Conservation (phyloP, 2,113 vertebrate genomes). For the Halcyon senegalensis region DNA sequence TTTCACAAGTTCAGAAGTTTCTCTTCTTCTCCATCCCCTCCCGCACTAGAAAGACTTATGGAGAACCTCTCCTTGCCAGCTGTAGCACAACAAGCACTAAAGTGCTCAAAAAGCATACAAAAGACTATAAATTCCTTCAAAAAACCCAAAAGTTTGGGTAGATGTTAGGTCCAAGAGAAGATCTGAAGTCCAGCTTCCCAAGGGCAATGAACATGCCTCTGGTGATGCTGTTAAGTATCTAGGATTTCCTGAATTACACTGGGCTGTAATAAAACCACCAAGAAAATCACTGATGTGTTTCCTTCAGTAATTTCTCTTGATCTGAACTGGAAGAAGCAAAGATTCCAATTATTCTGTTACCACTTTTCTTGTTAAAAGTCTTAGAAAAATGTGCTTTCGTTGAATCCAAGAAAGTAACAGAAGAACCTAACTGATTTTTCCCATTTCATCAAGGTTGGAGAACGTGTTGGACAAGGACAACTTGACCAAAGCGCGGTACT, state of each 20-base stretch:
- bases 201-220: not conserved
- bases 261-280: not conserved
- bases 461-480: not conserved
- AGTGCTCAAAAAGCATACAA: not conserved
- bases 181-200: not conserved
- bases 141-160: not conserved
- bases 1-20: not conserved
- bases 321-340: not conserved
- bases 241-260: not conserved
- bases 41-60: not conserved
- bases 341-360: not conserved
- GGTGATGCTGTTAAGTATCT: not conserved
- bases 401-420: not conserved
- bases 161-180: not conserved
- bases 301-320: not conserved
- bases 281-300: not conserved
- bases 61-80: accelerated
- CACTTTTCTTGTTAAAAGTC: not conserved
- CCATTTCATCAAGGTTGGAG: not conserved
- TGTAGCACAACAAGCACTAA: not conserved
- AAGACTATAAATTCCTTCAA: not conserved
- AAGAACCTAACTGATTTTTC: not conserved
- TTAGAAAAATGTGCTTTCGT: not conserved
- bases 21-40: not conserved
- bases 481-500: not conserved